These are phyloP conservation scores for Lomographa bimaculata DNA, from an alignment of 2,888 invertebrate genomes.

Conservation along the genomic window DNA sequence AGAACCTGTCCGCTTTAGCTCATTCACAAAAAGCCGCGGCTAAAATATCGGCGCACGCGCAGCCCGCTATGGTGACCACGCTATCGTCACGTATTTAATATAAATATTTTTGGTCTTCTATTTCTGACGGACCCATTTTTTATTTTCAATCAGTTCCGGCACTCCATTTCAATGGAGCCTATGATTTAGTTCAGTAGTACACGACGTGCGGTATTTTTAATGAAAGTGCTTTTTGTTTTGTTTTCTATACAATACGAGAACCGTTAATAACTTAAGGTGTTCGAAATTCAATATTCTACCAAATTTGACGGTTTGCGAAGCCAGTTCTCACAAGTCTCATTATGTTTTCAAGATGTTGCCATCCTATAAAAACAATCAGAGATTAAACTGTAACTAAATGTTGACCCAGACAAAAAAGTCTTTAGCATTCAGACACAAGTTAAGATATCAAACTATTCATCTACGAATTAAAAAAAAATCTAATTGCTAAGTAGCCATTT, in stretches of 20 bases:
- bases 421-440: conserved; percentile 28
- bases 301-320: conserved; percentile 7
- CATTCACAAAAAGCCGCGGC: conserved; percentile 74
- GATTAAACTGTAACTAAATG: conserved; percentile 29
- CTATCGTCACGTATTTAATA: conserved; percentile 56
- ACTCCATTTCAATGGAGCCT: conserved; percentile 33
- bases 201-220: conserved; percentile 31
- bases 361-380: conserved; percentile 23
- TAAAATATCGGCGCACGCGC: conserved; percentile 66
- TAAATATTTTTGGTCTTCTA: conserved; percentile 47
- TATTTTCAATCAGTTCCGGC: conserved; percentile 38
- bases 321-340: conserved; percentile 1
- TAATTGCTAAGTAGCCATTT: conserved; percentile 30
- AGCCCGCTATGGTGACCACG: conserved; percentile 54
- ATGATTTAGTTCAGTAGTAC: conserved; percentile 37
- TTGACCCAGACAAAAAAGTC: conserved; percentile 27
- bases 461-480: conserved; percentile 24
- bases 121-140: conserved; percentile 42
- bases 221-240: conserved; percentile 34
- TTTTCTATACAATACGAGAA: conserved; percentile 22
- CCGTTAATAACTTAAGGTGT: conserved; percentile 25
- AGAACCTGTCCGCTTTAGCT: conserved; percentile 62
- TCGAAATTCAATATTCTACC: conserved; percentile 10
- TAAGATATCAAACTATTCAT: conserved; percentile 31
- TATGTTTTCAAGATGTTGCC: conserved; percentile 7